Base-by-base conservation (phyloP, 2,113 vertebrate genomes). In the Pogonocichla stellata region DNA sequence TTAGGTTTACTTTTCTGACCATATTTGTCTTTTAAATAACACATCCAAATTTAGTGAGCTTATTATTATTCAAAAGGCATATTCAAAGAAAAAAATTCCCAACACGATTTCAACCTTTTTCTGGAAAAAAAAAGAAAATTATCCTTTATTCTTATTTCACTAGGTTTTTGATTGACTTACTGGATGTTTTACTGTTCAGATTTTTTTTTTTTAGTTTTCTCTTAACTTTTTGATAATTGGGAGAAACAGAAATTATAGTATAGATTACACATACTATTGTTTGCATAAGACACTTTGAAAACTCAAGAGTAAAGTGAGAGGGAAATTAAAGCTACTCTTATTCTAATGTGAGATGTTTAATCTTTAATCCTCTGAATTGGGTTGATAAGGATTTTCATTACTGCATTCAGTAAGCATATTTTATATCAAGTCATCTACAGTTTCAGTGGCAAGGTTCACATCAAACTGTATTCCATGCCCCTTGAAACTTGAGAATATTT, bases 1-100 rank as follows among this genome's bases (percentile, higher is more conserved):
- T 13, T 65, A 93, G 88, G 70, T 64, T 38, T 45, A 53, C 38
- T 93, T 96, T 96, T 93, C 95, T 92, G 20, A 14, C 15, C 42
- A 74, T 78, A 91, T 79, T 94, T 38, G 87, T 56, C 50, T 95
- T 74, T 84, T 38, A 67, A 96, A 85, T 9, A n/a, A 50, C 6
- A 86, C 1, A 74, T 93, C 50, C 24, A 92, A 78, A 50, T 77
- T 65, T 66, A 74, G 22, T 80, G 62, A 70, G 8, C 48, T 78
- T 80, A 28, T 77, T 95, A 86, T 91, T 84, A 18, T 51, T 83
- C 48, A 86, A 96, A 92, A 71, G 8, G 34, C 19, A 83, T 42
- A 40, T 12, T 34, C 3, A 87, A 95, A 86, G 25, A 42, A 53
- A 86, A 50, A 78, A 69, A 33, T 16, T 65, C 2, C 8, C 20